Percentiles rank a stretch among this genome's conserved stretches.
These are phyloP conservation scores for Anolis carolinensis DNA, from an alignment of 2,113 vertebrate genomes.

Conservation along the genomic window DNA sequence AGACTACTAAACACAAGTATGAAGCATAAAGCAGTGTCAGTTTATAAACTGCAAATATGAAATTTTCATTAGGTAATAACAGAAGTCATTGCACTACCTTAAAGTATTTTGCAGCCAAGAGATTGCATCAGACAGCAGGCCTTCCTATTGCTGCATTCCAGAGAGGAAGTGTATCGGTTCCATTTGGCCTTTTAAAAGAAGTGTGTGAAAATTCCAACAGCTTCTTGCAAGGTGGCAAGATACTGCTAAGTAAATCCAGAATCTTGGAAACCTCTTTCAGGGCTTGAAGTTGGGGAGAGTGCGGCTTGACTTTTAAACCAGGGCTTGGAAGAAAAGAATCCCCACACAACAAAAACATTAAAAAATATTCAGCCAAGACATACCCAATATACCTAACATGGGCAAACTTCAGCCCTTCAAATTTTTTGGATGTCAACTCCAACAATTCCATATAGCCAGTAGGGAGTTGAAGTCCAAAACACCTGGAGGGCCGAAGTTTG, in stretches of 20 bases:
- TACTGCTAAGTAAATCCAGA: conserved; percentile 34
- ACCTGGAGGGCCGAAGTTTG: too few relatives aligned
- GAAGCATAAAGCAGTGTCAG: neutral
- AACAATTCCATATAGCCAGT: too few relatives aligned
- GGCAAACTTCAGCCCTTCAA: too few relatives aligned
- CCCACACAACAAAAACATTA: neutral
- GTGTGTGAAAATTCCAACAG: conserved; percentile 38
- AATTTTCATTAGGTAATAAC: conserved; percentile 37
- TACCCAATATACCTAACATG: too few relatives aligned
- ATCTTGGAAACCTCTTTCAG: conserved; percentile 37
- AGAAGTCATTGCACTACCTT: neutral
- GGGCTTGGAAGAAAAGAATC: neutral
- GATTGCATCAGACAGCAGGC: neutral
- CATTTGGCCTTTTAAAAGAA: conserved; percentile 46
- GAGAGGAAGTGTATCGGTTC: conserved; percentile 26
- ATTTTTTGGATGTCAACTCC: too few relatives aligned
- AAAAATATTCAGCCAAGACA: too few relatives aligned
- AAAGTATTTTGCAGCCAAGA: conserved; percentile 28
- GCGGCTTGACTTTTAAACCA: conserved; percentile 35
- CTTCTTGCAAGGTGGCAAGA: conserved; percentile 39
- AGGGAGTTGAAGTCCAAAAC: too few relatives aligned
- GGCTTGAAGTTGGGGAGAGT: conserved; percentile 8
- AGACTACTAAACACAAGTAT: conserved; percentile 1
- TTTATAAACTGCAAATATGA: conserved; percentile 16
- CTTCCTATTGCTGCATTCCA: neutral